A percentile compares a stretch with the other conserved stretches of the same genome.
Evolutionary conservation across 2,888 invertebrate species (phyloP).

Genomic region (Torymus tubicola): DNA sequence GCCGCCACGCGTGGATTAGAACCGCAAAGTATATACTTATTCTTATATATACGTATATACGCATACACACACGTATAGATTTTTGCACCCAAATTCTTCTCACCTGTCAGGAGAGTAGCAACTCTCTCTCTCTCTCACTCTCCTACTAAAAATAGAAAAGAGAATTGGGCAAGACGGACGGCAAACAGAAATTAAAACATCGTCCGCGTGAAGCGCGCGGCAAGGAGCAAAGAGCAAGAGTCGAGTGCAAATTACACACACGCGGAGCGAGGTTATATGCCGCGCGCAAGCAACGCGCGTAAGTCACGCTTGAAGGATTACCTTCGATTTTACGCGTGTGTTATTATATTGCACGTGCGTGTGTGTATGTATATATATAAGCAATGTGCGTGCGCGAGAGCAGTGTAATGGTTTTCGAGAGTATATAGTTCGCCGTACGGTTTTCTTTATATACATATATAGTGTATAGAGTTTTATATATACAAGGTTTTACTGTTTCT

Average conservation of each 20-base stretch:
- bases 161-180: neutral
- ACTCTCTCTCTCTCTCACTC: neutral
- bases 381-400: neutral
- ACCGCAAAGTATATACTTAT: no score
- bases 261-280: no score
- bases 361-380: neutral
- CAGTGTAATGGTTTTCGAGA: no score
- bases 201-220: neutral
- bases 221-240: slow-evolving; percentile 14
- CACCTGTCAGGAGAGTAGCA: no score
- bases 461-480: no score
- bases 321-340: slow-evolving; percentile 29
- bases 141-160: no score
- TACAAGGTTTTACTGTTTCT: no score
- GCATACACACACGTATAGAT: no score
- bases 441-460: no score
- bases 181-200: slow-evolving; percentile 37
- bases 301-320: slow-evolving; percentile 34
- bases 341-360: slow-evolving; percentile 8
- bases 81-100: no score
- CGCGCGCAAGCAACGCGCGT: slow-evolving; percentile 10
- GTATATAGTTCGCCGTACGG: no score
- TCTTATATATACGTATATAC: no score
- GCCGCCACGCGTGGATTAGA: slow-evolving; percentile 8
- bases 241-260: slow-evolving; percentile 41